phyloP scores from a whole-genome alignment of 64 coral and sea anemone species.

The Porites australiensis region DNA sequence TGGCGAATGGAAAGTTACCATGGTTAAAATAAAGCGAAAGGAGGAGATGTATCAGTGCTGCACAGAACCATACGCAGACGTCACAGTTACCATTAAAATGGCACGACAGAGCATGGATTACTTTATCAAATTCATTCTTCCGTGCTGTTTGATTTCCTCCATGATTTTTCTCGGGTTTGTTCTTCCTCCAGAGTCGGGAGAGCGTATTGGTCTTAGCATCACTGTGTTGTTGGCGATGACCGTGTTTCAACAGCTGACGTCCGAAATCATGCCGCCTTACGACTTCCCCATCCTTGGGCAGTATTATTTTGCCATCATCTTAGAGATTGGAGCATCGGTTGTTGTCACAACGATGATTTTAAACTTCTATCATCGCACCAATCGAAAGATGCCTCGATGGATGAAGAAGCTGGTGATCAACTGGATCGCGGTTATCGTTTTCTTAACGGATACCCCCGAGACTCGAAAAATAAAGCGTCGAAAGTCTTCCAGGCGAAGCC shows the following conservation, averaged over 20 bases:
- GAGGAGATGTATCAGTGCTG: constrained; percentile 47
- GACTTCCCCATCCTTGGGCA: constrained; percentile 87
- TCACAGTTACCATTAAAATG: constrained; percentile 72
- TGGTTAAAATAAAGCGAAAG: constrained; percentile 42
- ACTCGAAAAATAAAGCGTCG: constrained; percentile 42
- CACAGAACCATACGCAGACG: background rate
- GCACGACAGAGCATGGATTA: constrained; percentile 83
- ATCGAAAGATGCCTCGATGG: constrained; percentile 83
- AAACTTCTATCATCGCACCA: constrained; percentile 92
- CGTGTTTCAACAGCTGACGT: constrained; percentile 89
- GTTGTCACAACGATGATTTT: constrained; percentile 83
- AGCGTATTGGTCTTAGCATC: constrained; percentile 88
- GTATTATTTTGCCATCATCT: constrained; percentile 90
- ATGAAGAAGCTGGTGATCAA: constrained; percentile 67
- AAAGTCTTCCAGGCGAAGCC: background rate
- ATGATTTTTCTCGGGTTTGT: constrained; percentile 95
- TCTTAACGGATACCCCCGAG: constrained; percentile 52
- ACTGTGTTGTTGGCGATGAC: constrained; percentile 92
- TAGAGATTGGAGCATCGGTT: constrained; percentile 82
- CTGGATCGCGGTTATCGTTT: constrained; percentile 72
- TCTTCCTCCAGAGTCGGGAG: constrained; percentile 88
- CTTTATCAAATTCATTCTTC: constrained; percentile 86
- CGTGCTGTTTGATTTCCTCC: constrained; percentile 90
- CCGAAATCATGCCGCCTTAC: constrained; percentile 91
- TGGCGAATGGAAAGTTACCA: constrained; percentile 78